phyloP scores from a whole-genome alignment of 2,888 invertebrate genomes.

The Sminthurides aquaticus region DNA sequence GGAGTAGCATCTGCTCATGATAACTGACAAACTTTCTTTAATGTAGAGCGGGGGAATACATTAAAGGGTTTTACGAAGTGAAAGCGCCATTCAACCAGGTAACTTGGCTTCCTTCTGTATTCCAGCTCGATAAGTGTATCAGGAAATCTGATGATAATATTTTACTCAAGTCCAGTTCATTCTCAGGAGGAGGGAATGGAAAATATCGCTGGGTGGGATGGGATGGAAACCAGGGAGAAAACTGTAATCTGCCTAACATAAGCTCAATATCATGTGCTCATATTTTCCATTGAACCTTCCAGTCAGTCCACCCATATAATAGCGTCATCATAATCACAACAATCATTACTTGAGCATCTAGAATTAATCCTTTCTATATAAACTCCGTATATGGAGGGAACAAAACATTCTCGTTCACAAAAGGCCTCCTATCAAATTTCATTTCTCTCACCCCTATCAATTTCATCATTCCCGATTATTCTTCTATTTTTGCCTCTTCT shows the following conservation, averaged over 20 bases:
- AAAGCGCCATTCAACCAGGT: not conserved
- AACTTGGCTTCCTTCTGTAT: not conserved
- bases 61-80: not conserved
- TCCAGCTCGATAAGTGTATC: not conserved
- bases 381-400: not conserved
- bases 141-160: not conserved
- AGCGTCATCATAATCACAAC: not conserved
- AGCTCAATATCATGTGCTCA: not conserved
- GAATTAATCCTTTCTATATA: not conserved
- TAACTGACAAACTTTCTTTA: too few relatives aligned
- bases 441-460: not conserved
- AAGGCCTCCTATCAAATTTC: not conserved
- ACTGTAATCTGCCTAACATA: not conserved
- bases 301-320: too few relatives aligned
- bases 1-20: too few relatives aligned
- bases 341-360: not conserved
- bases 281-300: not conserved
- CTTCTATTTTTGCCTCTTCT: not conserved
- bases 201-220: too few relatives aligned
- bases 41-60: not conserved
- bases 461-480: not conserved
- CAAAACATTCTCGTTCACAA: not conserved
- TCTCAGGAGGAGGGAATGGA: not conserved
- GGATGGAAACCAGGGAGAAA: too few relatives aligned
- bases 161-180: too few relatives aligned